Evolutionary conservation across 1,140 invertebrate genomes (phyloP), one percentile per base, ranked within the genome.

Genomic region (Heterodera carotae): DNA sequence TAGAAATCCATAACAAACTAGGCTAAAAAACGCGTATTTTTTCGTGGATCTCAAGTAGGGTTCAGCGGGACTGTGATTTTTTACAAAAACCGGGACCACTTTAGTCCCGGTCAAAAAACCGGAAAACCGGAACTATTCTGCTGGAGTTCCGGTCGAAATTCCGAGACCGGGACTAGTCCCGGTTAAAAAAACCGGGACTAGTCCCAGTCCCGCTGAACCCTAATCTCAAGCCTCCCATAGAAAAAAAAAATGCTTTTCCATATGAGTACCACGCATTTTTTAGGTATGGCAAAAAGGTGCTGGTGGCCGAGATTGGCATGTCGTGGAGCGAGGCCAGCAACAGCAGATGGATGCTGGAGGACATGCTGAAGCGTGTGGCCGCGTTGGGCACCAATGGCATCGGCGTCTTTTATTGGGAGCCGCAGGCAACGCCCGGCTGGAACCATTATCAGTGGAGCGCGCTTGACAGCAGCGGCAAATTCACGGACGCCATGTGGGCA

Each of bases 291-390:
- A 66, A 66, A 22, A 29, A 29, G 62, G 62, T 66, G 62, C 5
- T 66, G 62, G 62, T 66, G 62, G 62, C 33, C 62, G 62, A 66
- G 25, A 34, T 66, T 12, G 62, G 62, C 62, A 27, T 66, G 25
- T 12, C 62, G 12, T 66, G 62, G 62, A 22, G 27, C 27, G 27
- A 66, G 62, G 3, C 27, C 7, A 18, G 27, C 22, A 2, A 22
- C 8, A 15, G 27, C 27, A 66, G 27, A 22, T 29, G n/a, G 3
- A 66, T 66, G 62, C 10, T 66, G 7, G n/a, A 29, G 8, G 62
- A 66, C 62, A 34, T 66, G 62, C 27, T 66, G 8, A 66, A 66
- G 10, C 27, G 33, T 3, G 62, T 66, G 62, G 2, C 5, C 3
- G 62, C 62, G 27, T 34, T 66, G 27, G 62, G 62, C 1, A 31